Conservation (phyloP, 2,888 invertebrate species). For the Drosophila sordidapex region DNA sequence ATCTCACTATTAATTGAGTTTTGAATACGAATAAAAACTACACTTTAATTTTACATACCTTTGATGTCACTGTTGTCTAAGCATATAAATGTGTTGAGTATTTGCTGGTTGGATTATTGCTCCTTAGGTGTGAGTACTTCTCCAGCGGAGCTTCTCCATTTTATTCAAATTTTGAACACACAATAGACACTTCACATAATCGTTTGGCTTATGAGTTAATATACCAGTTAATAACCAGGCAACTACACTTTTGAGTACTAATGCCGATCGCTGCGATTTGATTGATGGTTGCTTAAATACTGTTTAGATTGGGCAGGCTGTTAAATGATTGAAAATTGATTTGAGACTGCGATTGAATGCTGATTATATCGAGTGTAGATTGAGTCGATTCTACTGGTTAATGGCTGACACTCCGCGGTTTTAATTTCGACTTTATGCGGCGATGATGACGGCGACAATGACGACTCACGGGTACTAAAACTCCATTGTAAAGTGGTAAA, state of each 20-base stretch:
- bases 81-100: neutral
- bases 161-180: slow-evolving; percentile 22
- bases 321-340: slow-evolving; percentile 48
- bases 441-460: slow-evolving; percentile 83
- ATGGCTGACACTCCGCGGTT: slow-evolving; percentile 81
- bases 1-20: neutral
- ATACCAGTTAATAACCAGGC: neutral
- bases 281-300: slow-evolving; percentile 23
- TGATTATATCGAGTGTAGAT: slow-evolving; percentile 52
- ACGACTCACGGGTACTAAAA: slow-evolving; percentile 82
- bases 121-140: slow-evolving; percentile 10
- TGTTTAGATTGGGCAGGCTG: slow-evolving; percentile 28
- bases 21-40: neutral
- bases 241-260: neutral
- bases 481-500: slow-evolving; percentile 82
- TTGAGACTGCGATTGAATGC: slow-evolving; percentile 37
- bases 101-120: neutral
- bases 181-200: slow-evolving; percentile 15
- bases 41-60: slow-evolving; percentile 20
- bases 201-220: slow-evolving; percentile 2
- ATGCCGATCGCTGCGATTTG: neutral
- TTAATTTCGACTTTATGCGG: slow-evolving; percentile 82
- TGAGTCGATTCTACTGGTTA: slow-evolving; percentile 69
- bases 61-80: neutral
- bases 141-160: slow-evolving; percentile 51